These are phyloP conservation scores for Papilio helenus DNA, from an alignment of 1,140 invertebrate species.

Conservation along the genomic window DNA sequence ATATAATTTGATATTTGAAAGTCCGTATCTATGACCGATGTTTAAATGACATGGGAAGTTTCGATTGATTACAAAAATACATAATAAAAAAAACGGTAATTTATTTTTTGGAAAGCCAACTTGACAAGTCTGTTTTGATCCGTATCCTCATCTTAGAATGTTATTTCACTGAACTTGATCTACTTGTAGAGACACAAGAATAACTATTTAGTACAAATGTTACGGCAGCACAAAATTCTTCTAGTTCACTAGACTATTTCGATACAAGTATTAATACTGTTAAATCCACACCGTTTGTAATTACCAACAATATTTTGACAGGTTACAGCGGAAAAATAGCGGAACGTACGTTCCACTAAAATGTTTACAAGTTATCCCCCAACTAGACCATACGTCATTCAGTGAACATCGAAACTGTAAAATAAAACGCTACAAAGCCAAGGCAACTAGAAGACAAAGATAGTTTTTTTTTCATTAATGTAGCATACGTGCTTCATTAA, in stretches of 20 bases:
- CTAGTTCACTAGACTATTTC: background rate
- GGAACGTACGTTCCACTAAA: conserved; percentile 27
- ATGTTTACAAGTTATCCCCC: conserved; percentile 31
- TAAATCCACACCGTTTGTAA: conserved; percentile 28
- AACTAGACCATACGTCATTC: conserved; percentile 26
- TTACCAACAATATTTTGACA: conserved; percentile 33
- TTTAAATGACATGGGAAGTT: no score
- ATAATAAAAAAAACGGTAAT: no score
- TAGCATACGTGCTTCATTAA: background rate
- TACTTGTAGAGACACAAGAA: no score
- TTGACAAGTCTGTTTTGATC: no score
- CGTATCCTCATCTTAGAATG: no score
- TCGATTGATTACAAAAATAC: background rate
- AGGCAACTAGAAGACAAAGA: background rate
- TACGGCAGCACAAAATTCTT: background rate
- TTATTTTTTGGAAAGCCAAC: no score
- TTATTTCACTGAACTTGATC: no score
- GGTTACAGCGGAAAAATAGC: conserved; percentile 11
- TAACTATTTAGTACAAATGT: background rate
- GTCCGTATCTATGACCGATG: no score
- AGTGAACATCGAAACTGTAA: conserved; percentile 17
- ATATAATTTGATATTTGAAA: background rate
- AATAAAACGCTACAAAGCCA: conserved; percentile 18
- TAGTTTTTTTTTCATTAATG: background rate
- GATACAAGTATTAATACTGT: background rate